Evolutionary conservation across 2,888 invertebrate genomes (phyloP).

Genomic region (Eristalis intricaria): DNA sequence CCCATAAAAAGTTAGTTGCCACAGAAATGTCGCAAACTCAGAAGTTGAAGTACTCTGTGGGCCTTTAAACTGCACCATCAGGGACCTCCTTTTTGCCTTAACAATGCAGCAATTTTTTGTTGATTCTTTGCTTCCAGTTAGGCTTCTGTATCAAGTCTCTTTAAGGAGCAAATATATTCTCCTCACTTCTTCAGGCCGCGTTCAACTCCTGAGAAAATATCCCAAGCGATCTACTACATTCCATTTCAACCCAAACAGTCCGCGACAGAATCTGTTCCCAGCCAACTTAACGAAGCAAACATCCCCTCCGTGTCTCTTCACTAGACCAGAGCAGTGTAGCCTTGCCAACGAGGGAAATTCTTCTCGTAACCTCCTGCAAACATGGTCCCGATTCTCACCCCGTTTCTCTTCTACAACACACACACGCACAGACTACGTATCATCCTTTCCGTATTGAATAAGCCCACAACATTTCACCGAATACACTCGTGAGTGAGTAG

Average conservation of each 20-base stretch:
- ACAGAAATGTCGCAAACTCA: too few relatives aligned
- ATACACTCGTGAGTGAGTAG: slow-evolving; percentile 8
- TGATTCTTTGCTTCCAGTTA: too few relatives aligned
- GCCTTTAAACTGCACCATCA: too few relatives aligned
- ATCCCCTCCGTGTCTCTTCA: not conserved
- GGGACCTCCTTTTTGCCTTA: too few relatives aligned
- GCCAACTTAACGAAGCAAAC: slow-evolving; percentile 47
- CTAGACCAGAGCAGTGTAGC: not conserved
- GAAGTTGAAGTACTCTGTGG: too few relatives aligned
- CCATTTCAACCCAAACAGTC: not conserved
- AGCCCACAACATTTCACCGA: slow-evolving; percentile 13
- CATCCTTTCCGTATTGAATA: not conserved
- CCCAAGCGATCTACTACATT: slow-evolving; percentile 42
- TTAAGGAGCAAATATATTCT: too few relatives aligned
- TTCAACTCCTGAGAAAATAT: not conserved
- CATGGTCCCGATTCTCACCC: not conserved
- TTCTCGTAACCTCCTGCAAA: not conserved
- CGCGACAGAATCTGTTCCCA: slow-evolving; percentile 50
- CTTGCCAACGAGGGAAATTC: not conserved
- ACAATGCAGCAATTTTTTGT: too few relatives aligned
- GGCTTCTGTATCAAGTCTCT: too few relatives aligned
- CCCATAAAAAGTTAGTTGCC: too few relatives aligned
- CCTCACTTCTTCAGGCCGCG: not conserved
- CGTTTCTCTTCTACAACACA: not conserved
- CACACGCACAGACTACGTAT: not conserved